Evolutionary conservation across 2,113 vertebrate genomes (phyloP).

Genomic region (Gobius niger): DNA sequence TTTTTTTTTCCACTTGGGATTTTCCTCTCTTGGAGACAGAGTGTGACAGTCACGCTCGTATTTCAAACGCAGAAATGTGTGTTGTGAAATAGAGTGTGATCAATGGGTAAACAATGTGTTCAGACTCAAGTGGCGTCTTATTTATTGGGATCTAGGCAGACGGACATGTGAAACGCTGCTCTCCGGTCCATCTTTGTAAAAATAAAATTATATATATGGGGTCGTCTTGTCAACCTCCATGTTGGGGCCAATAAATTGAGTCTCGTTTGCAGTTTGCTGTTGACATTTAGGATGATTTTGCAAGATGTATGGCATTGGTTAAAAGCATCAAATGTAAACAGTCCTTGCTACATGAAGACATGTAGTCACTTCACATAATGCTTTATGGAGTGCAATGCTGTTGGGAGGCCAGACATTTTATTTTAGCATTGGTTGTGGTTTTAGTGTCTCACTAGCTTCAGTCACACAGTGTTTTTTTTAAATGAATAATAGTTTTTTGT

Average conservation of each 20-base stretch:
- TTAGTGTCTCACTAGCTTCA: too few species aligned
- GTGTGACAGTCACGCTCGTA: conserved; percentile 11
- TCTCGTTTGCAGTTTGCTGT: not conserved
- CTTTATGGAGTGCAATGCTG: not conserved
- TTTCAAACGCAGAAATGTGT: conserved; percentile 11
- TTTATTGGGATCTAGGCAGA: not conserved
- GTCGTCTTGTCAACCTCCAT: not conserved
- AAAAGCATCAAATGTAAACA: not conserved
- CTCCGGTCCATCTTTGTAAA: not conserved
- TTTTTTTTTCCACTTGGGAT: conserved; percentile 13
- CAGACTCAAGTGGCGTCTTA: conserved; percentile 10
- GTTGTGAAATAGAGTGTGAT: conserved; percentile 28
- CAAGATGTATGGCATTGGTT: not conserved
- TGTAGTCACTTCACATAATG: not conserved
- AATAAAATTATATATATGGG: not conserved
- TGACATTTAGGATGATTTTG: not conserved
- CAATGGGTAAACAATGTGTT: conserved; percentile 6
- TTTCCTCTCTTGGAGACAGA: not conserved
- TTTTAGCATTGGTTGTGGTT: too few species aligned
- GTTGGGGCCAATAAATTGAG: not conserved
- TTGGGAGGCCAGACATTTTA: not conserved
- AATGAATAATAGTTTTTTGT: too few species aligned
- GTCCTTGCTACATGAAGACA: not conserved
- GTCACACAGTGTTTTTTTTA: too few species aligned
- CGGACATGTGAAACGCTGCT: not conserved